Evolutionary conservation across 2,797 vertebrate species (phyloP).

Genomic region (Phrynocephalus forsythii): DNA sequence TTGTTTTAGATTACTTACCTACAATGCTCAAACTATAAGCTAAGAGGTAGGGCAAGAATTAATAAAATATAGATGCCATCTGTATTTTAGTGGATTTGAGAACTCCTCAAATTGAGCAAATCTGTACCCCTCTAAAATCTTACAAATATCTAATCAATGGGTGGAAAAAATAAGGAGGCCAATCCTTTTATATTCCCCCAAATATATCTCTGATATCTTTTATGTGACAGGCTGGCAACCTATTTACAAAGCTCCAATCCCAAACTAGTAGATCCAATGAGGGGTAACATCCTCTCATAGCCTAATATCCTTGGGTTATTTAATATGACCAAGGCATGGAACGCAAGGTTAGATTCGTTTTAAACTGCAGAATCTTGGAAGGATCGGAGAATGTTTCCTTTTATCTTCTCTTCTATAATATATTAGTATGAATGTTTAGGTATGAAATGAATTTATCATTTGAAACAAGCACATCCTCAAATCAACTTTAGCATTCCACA

Average conservation of each 20-base stretch:
- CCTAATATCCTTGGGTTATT: conserved; percentile 6
- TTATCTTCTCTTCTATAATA: neutral
- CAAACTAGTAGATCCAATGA: neutral
- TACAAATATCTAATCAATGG: neutral
- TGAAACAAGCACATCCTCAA: neutral
- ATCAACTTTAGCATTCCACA: neutral
- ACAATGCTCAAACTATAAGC: neutral
- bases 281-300: neutral
- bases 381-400: neutral
- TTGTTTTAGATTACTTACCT: neutral
- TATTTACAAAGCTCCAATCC: neutral
- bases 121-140: neutral
- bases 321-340: neutral
- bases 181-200: neutral
- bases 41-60: neutral
- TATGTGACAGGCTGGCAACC: neutral
- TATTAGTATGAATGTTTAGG: neutral
- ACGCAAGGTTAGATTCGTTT: neutral
- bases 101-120: neutral
- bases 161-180: neutral
- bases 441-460: neutral
- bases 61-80: neutral
- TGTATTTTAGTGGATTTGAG: too few species aligned
- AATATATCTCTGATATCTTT: neutral
- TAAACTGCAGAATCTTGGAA: neutral